Conservation (phyloP, 2,113 vertebrate genomes). For the Gnathonemus echidnorhynchus region DNA sequence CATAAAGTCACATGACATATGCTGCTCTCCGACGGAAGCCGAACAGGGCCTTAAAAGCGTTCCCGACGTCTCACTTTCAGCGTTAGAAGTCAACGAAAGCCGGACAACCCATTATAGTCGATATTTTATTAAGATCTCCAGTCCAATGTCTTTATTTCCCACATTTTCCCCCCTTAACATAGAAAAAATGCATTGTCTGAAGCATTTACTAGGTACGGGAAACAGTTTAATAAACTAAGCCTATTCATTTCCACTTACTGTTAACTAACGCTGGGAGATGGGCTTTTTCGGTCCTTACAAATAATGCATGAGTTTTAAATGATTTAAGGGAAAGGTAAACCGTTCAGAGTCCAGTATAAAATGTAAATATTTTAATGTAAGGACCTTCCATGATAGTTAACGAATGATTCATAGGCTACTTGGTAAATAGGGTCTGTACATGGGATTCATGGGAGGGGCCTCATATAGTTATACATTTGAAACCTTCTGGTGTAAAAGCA, state of each 20-base stretch:
- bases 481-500: not conserved
- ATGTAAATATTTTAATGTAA: not conserved
- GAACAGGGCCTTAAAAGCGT: not conserved
- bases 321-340: not conserved
- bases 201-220: not conserved
- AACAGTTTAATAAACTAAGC: not conserved
- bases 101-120: not conserved
- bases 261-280: not conserved
- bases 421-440: not conserved
- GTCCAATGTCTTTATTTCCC: not conserved
- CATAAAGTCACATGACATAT: not conserved
- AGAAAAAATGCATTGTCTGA: not conserved
- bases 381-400: not conserved
- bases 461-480: not conserved
- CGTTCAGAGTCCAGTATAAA: not conserved
- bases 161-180: not conserved
- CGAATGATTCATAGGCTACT: not conserved
- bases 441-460: not conserved
- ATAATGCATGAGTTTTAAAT: not conserved
- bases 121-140: not conserved
- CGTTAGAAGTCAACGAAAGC: not conserved
- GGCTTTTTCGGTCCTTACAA: not conserved
- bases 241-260: not conserved
- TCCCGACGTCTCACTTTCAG: not conserved
- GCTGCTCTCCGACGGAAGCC: not conserved